These are phyloP conservation scores for Bibio marci DNA, from an alignment of 2,888 invertebrate species.

Conservation along the genomic window DNA sequence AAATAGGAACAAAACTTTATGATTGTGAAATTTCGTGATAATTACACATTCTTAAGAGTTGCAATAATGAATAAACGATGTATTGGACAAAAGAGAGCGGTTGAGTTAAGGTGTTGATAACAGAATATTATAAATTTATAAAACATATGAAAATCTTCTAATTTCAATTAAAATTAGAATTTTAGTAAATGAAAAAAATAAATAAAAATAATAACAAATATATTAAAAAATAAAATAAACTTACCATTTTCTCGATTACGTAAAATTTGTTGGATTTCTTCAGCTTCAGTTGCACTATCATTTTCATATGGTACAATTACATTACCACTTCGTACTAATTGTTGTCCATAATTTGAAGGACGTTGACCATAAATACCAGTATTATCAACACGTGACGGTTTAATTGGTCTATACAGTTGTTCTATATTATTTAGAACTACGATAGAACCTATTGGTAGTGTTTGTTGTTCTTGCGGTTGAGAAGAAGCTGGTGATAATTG, in stretches of 20 bases:
- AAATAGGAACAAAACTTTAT: too few relatives aligned
- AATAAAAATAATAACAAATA: too few relatives aligned
- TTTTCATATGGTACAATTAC: conserved; percentile 33
- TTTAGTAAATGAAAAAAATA: too few relatives aligned
- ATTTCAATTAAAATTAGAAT: too few relatives aligned
- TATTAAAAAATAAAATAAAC: background rate
- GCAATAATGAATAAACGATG: too few relatives aligned
- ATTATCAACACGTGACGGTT: conserved; percentile 6
- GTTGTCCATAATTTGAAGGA: conserved; percentile 5
- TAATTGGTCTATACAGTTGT: conserved; percentile 4
- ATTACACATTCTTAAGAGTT: too few relatives aligned
- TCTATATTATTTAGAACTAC: conserved; percentile 5
- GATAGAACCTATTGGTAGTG: background rate
- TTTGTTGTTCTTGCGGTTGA: background rate
- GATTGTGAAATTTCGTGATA: too few relatives aligned
- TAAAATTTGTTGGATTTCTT: conserved; percentile 49
- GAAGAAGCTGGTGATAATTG: too few relatives aligned
- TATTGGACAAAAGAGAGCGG: too few relatives aligned
- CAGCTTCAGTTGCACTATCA: conserved; percentile 55
- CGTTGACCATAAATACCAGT: conserved; percentile 6
- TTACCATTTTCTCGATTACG: conserved; percentile 11
- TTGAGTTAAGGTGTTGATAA: too few relatives aligned
- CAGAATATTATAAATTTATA: too few relatives aligned
- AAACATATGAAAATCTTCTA: too few relatives aligned
- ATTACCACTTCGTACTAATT: conserved; percentile 4